Conservation (phyloP, 2,113 vertebrate genomes). For the Gallinago media region DNA sequence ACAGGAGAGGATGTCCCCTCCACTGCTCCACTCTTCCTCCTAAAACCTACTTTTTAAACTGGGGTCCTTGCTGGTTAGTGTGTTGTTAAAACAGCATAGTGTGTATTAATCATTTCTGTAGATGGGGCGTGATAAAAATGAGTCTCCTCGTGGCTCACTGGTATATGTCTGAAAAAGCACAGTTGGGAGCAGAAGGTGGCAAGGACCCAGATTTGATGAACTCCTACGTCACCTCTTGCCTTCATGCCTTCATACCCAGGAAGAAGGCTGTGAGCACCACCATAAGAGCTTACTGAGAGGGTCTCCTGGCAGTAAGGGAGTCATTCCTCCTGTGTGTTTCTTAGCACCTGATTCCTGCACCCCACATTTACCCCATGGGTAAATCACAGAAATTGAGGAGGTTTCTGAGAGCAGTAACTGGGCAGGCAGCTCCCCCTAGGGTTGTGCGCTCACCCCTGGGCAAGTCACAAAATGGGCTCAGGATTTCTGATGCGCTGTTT, state of each 20-base stretch:
- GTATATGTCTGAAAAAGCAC: background rate
- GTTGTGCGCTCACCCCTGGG: background rate
- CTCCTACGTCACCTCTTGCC: background rate
- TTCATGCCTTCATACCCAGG: background rate
- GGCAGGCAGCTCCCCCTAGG: background rate
- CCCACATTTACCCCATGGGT: background rate
- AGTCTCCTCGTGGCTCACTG: background rate
- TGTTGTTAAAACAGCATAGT: background rate
- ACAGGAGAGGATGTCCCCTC: accelerated
- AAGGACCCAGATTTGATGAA: background rate
- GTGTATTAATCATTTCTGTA: background rate
- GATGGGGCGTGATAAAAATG: background rate
- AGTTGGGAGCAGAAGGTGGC: background rate
- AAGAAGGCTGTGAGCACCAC: background rate
- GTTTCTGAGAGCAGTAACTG: background rate
- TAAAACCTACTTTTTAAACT: background rate
- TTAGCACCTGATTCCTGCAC: background rate
- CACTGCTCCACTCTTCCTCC: background rate
- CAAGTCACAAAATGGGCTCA: background rate
- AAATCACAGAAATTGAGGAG: background rate
- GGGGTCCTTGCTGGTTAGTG: background rate
- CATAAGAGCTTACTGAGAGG: background rate
- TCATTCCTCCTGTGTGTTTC: background rate
- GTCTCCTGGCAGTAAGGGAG: background rate
- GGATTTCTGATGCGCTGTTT: background rate